Evolutionary conservation across 2,113 vertebrate genomes (phyloP).

Genomic region (Ptyas mucosa): DNA sequence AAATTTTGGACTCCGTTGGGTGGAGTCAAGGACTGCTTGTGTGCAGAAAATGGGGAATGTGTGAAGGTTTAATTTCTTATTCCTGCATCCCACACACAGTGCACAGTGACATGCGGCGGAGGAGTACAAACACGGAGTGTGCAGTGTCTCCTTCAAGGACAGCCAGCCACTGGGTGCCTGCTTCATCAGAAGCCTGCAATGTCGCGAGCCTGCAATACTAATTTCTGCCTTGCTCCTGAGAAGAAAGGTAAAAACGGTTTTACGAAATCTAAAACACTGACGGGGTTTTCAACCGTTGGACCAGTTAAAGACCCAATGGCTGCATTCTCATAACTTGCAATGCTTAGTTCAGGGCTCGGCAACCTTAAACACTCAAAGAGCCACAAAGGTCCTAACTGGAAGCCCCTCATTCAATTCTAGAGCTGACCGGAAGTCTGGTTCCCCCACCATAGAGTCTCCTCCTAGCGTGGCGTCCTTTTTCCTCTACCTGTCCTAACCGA

Average conservation of each 20-base stretch:
- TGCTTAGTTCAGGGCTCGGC: not conserved
- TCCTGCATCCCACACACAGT: conserved; percentile 67
- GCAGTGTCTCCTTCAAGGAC: conserved; percentile 87
- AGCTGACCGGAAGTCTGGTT: no score
- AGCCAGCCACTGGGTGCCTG: conserved; percentile 77
- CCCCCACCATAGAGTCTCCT: no score
- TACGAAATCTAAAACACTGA: not conserved
- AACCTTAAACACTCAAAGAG: no score
- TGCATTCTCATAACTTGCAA: not conserved
- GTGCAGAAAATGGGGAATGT: not conserved
- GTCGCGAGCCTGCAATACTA: conserved; percentile 90
- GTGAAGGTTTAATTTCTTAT: not conserved
- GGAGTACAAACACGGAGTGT: conserved; percentile 86
- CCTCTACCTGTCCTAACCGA: no score
- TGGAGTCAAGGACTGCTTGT: not conserved
- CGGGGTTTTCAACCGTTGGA: not conserved
- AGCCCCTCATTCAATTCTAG: no score
- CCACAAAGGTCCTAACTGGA: no score
- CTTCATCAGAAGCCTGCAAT: conserved; percentile 81
- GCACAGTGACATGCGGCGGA: conserved; percentile 92
- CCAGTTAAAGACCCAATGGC: not conserved
- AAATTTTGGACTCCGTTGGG: not conserved
- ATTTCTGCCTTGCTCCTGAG: conserved; percentile 82
- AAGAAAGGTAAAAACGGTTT: conserved; percentile 66
- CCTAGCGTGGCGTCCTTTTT: no score